phyloP scores from a whole-genome alignment of 23 tunicate species.

The Ciona savignyi region DNA sequence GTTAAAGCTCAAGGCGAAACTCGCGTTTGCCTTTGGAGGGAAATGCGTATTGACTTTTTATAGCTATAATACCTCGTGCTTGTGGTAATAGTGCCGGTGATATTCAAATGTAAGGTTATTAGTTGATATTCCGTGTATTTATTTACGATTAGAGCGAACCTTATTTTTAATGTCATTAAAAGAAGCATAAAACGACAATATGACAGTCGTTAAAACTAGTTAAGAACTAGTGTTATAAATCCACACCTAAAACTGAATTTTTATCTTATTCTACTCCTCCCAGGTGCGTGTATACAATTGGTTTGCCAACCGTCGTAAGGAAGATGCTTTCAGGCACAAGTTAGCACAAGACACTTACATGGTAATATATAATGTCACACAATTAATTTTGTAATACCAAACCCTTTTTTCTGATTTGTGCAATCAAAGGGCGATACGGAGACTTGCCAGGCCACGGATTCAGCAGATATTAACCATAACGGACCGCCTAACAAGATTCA shows the following conservation, averaged over 20 bases:
- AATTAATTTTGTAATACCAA: not conserved
- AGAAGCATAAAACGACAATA: no score
- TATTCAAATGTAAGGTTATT: no score
- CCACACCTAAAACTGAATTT: no score
- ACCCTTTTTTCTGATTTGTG: not conserved
- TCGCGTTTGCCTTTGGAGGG: no score
- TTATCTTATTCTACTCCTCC: not conserved
- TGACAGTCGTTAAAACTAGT: no score
- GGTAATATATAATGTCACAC: not conserved
- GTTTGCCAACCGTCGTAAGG: constrained; percentile 96
- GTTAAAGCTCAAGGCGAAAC: no score
- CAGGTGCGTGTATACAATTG: constrained; percentile 98
- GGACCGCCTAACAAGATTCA: not conserved
- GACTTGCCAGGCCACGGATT: not conserved
- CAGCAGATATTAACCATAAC: not conserved
- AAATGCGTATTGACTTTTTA: no score
- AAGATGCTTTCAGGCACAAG: constrained; percentile 92
- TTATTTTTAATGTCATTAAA: not conserved
- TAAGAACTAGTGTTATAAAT: no score
- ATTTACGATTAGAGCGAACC: no score
- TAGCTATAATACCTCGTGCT: no score
- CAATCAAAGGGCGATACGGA: not conserved
- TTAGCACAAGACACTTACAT: constrained; percentile 62
- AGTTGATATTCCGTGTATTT: no score
- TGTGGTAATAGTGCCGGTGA: no score